Conservation (phyloP, 2,888 invertebrate genomes). For the Caenorhabditis sinica region DNA sequence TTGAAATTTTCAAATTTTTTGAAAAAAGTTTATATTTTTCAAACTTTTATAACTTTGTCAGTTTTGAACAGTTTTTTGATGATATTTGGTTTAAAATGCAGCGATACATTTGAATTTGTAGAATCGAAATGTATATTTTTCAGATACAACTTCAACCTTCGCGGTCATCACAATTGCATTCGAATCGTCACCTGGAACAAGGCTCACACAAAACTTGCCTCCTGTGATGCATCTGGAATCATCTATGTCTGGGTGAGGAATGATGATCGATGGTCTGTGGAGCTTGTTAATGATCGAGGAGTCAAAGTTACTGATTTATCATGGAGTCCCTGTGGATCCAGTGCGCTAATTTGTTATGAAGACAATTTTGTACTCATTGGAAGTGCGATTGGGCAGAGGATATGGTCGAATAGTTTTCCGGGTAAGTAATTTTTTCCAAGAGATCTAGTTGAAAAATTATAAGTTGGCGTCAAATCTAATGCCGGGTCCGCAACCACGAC, state of each 20-base stretch:
- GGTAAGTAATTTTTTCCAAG: too few relatives aligned
- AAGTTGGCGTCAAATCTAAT: too few relatives aligned
- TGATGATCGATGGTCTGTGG: constrained; percentile 98
- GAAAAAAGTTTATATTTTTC: too few relatives aligned
- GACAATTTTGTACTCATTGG: constrained; percentile 98
- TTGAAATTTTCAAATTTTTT: neutral
- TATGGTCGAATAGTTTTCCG: constrained; percentile 95
- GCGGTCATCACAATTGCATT: constrained; percentile 89
- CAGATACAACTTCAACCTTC: constrained; percentile 92
- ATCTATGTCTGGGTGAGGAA: constrained; percentile 99
- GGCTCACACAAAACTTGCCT: constrained; percentile 97
- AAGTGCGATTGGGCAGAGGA: constrained; percentile 86
- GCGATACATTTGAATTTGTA: neutral
- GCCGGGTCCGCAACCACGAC: too few relatives aligned
- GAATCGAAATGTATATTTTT: neutral
- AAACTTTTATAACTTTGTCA: neutral
- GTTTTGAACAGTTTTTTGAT: neutral
- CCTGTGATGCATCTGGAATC: constrained; percentile 94
- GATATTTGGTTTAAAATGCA: neutral
- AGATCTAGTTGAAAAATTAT: too few relatives aligned
- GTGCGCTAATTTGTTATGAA: constrained; percentile 98
- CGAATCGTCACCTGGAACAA: constrained; percentile 95
- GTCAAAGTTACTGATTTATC: constrained; percentile 98
- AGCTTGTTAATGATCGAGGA: constrained; percentile 97
- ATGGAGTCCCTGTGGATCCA: constrained; percentile 98